A percentile compares a stretch with the other conserved stretches of the same genome.
Evolutionary conservation across 2,113 vertebrate species (phyloP).

Genomic region (Platysteira castanea): DNA sequence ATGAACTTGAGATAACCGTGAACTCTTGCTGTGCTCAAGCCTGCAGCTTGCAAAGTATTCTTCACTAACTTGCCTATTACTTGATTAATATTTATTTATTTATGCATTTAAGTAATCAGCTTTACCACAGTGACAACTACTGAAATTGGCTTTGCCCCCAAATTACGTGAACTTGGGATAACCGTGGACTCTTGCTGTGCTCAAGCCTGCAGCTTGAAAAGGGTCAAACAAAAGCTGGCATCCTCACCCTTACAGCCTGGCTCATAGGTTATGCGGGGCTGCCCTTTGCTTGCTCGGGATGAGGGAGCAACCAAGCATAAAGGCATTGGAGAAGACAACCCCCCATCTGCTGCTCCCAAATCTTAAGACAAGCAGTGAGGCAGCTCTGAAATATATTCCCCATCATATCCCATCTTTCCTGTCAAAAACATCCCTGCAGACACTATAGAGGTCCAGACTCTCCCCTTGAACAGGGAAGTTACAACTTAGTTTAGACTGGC

Average conservation of each 20-base stretch:
- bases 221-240: conserved; percentile 36
- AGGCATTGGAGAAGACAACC: conserved; percentile 30
- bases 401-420: neutral
- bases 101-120: neutral
- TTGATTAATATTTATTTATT: neutral
- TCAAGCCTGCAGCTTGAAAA: neutral
- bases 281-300: neutral
- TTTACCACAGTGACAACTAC: neutral
- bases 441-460: neutral
- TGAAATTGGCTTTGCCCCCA: neutral
- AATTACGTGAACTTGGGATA: neutral
- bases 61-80: neutral
- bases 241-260: neutral
- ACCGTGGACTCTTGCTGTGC: neutral
- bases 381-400: neutral
- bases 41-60: neutral
- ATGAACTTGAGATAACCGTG: neutral
- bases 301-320: neutral
- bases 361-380: neutral
- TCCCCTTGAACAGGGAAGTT: neutral
- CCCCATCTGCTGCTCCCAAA: conserved; percentile 19
- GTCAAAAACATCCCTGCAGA: neutral
- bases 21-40: neutral
- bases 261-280: neutral
- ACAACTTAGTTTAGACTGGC: neutral